Evolutionary conservation across 2,113 vertebrate genomes (phyloP), one percentile per base, ranked within the genome.

Genomic region (Pithys albifrons): DNA sequence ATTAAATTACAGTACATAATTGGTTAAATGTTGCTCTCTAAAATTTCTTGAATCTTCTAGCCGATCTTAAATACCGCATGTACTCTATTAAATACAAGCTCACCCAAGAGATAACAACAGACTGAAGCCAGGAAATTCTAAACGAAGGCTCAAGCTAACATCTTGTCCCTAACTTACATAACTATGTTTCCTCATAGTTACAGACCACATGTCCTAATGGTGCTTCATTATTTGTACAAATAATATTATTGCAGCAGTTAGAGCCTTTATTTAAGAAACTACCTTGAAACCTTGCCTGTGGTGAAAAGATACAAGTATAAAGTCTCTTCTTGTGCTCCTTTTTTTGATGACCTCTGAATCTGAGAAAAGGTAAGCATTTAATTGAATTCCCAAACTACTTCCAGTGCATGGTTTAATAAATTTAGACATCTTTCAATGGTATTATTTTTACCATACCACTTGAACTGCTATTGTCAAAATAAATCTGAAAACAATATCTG

Each of bases 81-180:
- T 91, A 80, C 20, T 58, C 59, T 81, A 54, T 94, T 93, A 93
- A 94, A 94, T 88, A 69, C 54, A 89, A 88, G 59, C 39, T 93
- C 64, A 91, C 74, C 52, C 87, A 62, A 93, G 80, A 93, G 80
- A 91, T 25, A 35, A 33, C 65, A 75, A 14, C 62, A 85, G 58
- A 88, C 58, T 83, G 64, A 95, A 81, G 70, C 41, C 61, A 96
- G 58, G 67, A 97, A 95, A 95, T 95, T 91, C 67, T 92, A 85
- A 93, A 29, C 19, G 72, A 77, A 95, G 45, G 17, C 64, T 93
- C 58, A 89, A 83, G 37, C n/a, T 95, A 69, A 81, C 59, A 80
- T 91, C 91, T 87, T 88, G 64, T 64, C 61, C 49, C 78, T 61
- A 77, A 87, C 31, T 95, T 81, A 65, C 13, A 54, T 65, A 81